A percentile compares a stretch with the other conserved stretches of the same genome.
Conservation (phyloP, 1,140 invertebrate genomes). For the Elysia chlorotica region DNA sequence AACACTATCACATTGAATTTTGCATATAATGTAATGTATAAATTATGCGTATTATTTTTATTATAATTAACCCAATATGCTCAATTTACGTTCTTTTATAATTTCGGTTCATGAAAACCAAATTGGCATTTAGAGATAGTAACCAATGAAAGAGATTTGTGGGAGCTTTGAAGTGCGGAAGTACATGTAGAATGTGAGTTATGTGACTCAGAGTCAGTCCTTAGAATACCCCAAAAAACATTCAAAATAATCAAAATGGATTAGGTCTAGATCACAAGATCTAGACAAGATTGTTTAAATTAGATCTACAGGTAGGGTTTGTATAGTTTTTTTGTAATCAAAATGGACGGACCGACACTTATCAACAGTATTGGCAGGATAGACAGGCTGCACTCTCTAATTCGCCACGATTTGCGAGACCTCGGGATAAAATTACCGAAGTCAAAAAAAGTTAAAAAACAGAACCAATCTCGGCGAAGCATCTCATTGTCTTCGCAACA, state of each 20-base stretch:
- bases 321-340: neutral
- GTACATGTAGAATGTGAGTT: too few relatives aligned
- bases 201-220: too few relatives aligned
- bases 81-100: too few relatives aligned
- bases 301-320: neutral
- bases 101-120: too few relatives aligned
- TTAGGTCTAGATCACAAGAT: neutral
- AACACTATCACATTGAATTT: too few relatives aligned
- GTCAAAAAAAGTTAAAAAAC: constrained; percentile 46
- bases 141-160: constrained; percentile 25
- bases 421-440: constrained; percentile 56
- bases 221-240: too few relatives aligned
- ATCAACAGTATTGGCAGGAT: constrained; percentile 44
- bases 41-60: too few relatives aligned
- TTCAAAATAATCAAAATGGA: too few relatives aligned
- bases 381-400: constrained; percentile 41
- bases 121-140: too few relatives aligned
- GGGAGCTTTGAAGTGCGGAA: constrained; percentile 27
- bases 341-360: constrained; percentile 30
- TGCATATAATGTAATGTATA: too few relatives aligned
- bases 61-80: too few relatives aligned
- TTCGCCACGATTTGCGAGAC: constrained; percentile 49
- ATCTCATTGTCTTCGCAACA: neutral
- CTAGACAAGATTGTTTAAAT: neutral
- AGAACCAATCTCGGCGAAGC: constrained; percentile 21